Conservation (phyloP, 2,113 vertebrate genomes). For the Steatornis caripensis region DNA sequence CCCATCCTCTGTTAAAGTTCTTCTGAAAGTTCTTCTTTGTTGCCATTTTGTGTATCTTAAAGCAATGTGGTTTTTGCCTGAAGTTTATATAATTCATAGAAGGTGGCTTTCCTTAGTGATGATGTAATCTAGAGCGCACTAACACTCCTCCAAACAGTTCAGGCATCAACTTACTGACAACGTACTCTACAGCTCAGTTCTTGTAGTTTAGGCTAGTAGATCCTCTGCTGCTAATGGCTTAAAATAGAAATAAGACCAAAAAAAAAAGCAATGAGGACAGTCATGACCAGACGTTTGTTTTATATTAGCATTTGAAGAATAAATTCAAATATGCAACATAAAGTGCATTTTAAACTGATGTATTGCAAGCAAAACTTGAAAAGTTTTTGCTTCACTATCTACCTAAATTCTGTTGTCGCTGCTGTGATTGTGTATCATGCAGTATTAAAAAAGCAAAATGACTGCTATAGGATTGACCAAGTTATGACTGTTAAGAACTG, state of each 20-base stretch:
- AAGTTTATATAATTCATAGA: not conserved
- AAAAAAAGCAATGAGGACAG: not conserved
- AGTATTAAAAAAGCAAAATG: not conserved
- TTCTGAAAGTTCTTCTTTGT: not conserved
- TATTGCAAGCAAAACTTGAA: not conserved
- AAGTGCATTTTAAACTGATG: not conserved
- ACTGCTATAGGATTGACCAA: not conserved
- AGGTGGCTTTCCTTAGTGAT: not conserved
- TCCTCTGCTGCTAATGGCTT: not conserved
- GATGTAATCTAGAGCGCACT: not conserved
- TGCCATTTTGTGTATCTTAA: not conserved
- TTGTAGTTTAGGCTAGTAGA: not conserved
- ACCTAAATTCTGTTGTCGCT: not conserved
- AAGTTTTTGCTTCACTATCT: not conserved
- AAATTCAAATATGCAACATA: not conserved
- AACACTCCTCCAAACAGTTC: not conserved
- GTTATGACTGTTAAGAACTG: not conserved
- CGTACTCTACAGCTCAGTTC: not conserved
- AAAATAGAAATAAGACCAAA: not conserved
- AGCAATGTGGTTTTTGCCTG: not conserved
- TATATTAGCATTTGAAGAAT: not conserved
- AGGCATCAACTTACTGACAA: not conserved
- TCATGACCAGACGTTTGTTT: not conserved
- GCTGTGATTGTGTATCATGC: not conserved
- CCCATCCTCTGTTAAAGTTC: not conserved